phyloP scores from a whole-genome alignment of 2,888 invertebrate species.

The Oscheius sp. region DNA sequence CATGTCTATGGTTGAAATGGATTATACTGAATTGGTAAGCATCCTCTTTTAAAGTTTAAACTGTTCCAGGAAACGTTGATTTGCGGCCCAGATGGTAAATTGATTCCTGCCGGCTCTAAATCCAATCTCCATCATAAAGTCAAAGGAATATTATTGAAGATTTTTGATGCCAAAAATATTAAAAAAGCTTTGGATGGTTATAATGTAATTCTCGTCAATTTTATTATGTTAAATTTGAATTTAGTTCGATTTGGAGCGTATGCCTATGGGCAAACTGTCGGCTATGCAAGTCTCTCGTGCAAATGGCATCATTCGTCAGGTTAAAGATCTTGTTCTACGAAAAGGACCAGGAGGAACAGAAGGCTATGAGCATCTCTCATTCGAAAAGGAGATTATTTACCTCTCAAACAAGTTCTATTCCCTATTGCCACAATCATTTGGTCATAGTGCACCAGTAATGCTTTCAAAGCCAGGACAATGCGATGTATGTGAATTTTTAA shows the following conservation, averaged over 20 bases:
- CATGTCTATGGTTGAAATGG: slow-evolving; percentile 89
- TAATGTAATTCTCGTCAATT: slow-evolving; percentile 76
- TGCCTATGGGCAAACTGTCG: slow-evolving; percentile 96
- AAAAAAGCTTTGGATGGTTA: slow-evolving; percentile 91
- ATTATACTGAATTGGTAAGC: slow-evolving; percentile 78
- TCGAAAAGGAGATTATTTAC: slow-evolving; percentile 38
- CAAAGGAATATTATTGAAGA: slow-evolving; percentile 85
- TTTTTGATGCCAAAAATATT: slow-evolving; percentile 93
- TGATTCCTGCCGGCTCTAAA: slow-evolving; percentile 68
- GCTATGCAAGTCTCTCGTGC: slow-evolving; percentile 82
- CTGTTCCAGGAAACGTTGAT: slow-evolving; percentile 32
- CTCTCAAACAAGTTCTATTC: slow-evolving; percentile 83
- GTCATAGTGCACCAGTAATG: slow-evolving; percentile 84
- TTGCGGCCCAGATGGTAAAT: background rate
- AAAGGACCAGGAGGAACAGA: background rate
- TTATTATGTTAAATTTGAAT: background rate
- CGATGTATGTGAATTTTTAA: slow-evolving; percentile 69
- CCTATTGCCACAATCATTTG: slow-evolving; percentile 93
- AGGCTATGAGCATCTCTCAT: too few species aligned
- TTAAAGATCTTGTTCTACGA: slow-evolving; percentile 54
- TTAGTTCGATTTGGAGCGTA: slow-evolving; percentile 89
- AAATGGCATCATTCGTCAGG: slow-evolving; percentile 86
- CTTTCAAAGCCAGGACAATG: slow-evolving; percentile 84
- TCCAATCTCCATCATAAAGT: slow-evolving; percentile 83
- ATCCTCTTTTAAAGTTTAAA: background rate